phyloP scores from a whole-genome alignment of 53 echinoderm and acorn worm genomes.

The Paracentrotus lividus region DNA sequence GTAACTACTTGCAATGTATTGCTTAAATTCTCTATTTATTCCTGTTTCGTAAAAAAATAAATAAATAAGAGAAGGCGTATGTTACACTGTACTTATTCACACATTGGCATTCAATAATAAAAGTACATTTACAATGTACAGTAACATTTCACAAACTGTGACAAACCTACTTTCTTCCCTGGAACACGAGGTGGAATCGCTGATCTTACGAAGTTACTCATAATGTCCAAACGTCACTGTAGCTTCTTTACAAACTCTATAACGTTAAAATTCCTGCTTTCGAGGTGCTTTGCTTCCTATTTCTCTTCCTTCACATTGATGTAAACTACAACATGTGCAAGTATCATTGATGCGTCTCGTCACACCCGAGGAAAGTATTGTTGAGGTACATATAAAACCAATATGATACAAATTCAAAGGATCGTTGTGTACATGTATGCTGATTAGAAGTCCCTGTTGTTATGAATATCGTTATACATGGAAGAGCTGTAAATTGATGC shows the following conservation, averaged over 20 bases:
- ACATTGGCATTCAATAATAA: neutral
- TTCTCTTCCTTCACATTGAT: neutral
- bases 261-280: neutral
- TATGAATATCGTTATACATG: too few relatives aligned
- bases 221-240: neutral
- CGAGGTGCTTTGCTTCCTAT: neutral
- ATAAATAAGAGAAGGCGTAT: too few relatives aligned
- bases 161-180: conserved; percentile 28
- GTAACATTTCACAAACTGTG: too few relatives aligned
- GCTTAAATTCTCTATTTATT: too few relatives aligned
- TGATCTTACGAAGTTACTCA: conserved; percentile 2
- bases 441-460: too few relatives aligned
- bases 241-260: neutral
- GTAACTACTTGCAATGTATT: too few relatives aligned
- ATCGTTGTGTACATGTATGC: too few relatives aligned
- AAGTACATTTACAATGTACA: neutral
- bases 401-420: too few relatives aligned
- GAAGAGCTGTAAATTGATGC: too few relatives aligned
- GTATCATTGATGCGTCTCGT: too few relatives aligned
- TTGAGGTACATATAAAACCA: neutral
- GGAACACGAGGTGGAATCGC: neutral
- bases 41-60: too few relatives aligned
- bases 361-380: neutral
- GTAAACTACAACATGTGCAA: neutral
- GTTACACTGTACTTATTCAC: too few relatives aligned